Evolutionary conservation across 2,797 vertebrate species (phyloP), one percentile per base, ranked within the genome.

Genomic region (Sebastes itinus): DNA sequence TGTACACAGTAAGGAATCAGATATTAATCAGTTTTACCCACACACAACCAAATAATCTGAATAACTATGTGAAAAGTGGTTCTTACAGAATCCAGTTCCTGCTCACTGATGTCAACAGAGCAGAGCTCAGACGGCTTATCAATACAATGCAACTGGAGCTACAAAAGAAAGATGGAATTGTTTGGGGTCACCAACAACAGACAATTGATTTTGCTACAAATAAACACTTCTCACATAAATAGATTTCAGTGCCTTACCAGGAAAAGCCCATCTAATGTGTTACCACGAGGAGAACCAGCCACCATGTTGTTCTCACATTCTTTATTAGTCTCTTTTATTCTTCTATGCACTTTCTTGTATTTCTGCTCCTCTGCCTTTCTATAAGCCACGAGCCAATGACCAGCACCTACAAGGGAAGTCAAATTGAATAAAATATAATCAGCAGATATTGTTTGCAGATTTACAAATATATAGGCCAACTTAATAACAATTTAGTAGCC

Each of bases 121-220:
- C 92, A 94, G 61, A 96, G 86, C 20, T 95, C 93, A n/a, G 91
- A 92, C 0, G 95, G 94, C 28, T 88, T 46, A 18, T 95, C 93
- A 42, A 95, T 92, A 87, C 87, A 80, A 70, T 95, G 89, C 38
- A 93, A 71, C 25, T 16, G 80, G 70, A 96, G 93, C 95, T 96
- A 35, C 56, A 86, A 86, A 33, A 28, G 14, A 55, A 73, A 77
- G 5, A 14, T n/a, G 11, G 10, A 25, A n/a, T 35, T 32, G 12
- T 61, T 16, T 38, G 18, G 4, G 6, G 3, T 42, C 54, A 35
- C 23, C 11, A 28, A 20, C 10, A 20, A 46, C 42, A 18, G 16
- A 22, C 11, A 32, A 30, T 1, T 10, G 3, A 12, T 66, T 11
- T 4, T 61, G 30, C 7, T 6, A 4, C 30, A 83, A 46, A 46